A percentile compares a stretch with the other conserved stretches of the same genome.
phyloP scores from a whole-genome alignment of 2,888 invertebrate species.

The Loripinus fragilis region DNA sequence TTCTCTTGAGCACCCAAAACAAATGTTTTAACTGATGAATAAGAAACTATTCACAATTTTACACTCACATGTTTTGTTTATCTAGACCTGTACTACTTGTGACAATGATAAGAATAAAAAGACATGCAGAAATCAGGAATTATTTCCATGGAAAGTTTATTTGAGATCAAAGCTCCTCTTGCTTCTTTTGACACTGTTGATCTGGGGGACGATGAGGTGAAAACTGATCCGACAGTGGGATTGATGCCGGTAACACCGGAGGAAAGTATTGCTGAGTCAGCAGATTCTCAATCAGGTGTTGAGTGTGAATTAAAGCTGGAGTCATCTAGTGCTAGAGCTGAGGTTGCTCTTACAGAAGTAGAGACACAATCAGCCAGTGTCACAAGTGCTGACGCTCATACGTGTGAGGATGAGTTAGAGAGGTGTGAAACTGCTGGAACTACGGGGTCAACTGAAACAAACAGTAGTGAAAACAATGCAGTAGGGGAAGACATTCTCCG shows the following conservation, averaged over 20 bases:
- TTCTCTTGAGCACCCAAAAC: too few species aligned
- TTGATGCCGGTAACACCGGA: slow-evolving; percentile 1
- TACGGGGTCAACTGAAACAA: slow-evolving; percentile 41
- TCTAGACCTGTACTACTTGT: too few species aligned
- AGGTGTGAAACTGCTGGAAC: slow-evolving; percentile 14
- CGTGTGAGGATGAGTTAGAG: slow-evolving; percentile 1
- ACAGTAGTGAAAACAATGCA: slow-evolving; percentile 53
- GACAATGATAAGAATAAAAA: not conserved
- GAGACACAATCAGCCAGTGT: not conserved
- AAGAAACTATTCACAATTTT: too few species aligned
- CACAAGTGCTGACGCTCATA: slow-evolving; percentile 10
- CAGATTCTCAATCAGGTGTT: not conserved
- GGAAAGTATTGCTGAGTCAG: slow-evolving; percentile 12
- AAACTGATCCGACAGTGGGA: not conserved
- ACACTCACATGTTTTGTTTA: too few species aligned
- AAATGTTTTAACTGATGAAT: too few species aligned
- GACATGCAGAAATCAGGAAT: slow-evolving; percentile 24
- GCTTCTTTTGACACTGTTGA: slow-evolving; percentile 80
- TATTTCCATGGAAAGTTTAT: slow-evolving; percentile 56
- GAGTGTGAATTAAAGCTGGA: slow-evolving; percentile 35
- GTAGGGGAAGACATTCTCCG: slow-evolving; percentile 54
- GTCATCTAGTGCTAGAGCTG: not conserved
- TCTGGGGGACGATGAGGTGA: slow-evolving; percentile 63
- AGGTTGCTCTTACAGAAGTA: not conserved
- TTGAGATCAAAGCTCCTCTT: slow-evolving; percentile 71